Evolutionary conservation across 2,888 invertebrate genomes (phyloP).

Genomic region (Tetanocera ferruginea): DNA sequence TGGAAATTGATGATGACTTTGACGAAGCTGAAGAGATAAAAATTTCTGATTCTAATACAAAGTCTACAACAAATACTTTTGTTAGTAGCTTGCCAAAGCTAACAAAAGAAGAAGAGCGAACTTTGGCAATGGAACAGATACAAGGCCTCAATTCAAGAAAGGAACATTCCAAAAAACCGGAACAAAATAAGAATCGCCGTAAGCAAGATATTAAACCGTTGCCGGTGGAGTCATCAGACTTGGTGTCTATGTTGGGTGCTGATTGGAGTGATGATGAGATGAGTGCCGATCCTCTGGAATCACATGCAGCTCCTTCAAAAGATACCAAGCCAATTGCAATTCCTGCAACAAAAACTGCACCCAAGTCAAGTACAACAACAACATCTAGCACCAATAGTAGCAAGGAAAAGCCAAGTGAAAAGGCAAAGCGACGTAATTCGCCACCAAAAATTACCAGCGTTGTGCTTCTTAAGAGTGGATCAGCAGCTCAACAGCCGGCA

Average conservation of each 20-base stretch:
- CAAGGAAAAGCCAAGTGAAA: slow-evolving; percentile 1
- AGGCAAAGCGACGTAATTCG: slow-evolving; percentile 11
- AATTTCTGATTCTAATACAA: slow-evolving; percentile 8
- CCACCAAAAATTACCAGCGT: slow-evolving; percentile 45
- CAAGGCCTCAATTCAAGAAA: slow-evolving; percentile 52
- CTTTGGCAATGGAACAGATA: slow-evolving; percentile 67
- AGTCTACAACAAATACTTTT: slow-evolving; percentile 17
- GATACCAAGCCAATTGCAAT: not conserved
- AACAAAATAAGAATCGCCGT: slow-evolving; percentile 49
- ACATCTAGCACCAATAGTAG: not conserved
- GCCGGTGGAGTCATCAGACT: slow-evolving; percentile 52
- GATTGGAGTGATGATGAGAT: slow-evolving; percentile 69
- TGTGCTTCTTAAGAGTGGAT: slow-evolving; percentile 33
- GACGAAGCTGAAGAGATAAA: slow-evolving; percentile 48
- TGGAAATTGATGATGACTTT: slow-evolving; percentile 63
- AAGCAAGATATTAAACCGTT: slow-evolving; percentile 55
- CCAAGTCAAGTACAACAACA: slow-evolving; percentile 29
- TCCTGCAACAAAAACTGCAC: not conserved
- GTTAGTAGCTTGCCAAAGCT: slow-evolving; percentile 44
- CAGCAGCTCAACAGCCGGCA: not conserved
- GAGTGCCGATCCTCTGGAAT: slow-evolving; percentile 36
- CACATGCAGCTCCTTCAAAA: slow-evolving; percentile 11
- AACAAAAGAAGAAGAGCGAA: slow-evolving; percentile 62
- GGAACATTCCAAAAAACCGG: not conserved
- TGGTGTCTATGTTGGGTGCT: slow-evolving; percentile 62